Base-by-base conservation (phyloP, 37 sponge, comb jelly and placozoan genomes). In the Ianthella basta region DNA sequence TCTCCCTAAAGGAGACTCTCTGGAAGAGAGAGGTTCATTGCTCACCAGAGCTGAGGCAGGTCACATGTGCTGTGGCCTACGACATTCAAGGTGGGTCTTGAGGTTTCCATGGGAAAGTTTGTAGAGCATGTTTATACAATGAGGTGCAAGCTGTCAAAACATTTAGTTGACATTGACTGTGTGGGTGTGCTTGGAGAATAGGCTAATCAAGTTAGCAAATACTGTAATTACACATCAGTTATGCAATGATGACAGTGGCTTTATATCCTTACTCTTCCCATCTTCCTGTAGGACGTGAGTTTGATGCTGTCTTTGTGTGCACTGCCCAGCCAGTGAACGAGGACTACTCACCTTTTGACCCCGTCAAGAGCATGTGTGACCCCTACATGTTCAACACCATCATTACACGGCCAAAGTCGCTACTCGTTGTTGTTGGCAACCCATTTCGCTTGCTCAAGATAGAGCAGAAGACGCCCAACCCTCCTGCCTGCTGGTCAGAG, bases 371-470 rank as follows among this genome's bases (percentile, higher is more conserved):
- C 32, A 56, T 83, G 0, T 93, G 94, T 82, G 84, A 89, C 64
- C 85, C 73, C 23, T 74, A 35, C 68, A 86, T 93, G 0, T 93
- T 93, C 78, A 90, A 93, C 86, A 93, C 94, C 8, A 79, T 84
- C 34, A 60, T 93, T 29, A 93, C 94, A 44, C 35, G 94, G 0
- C 44, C 94, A 14, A 50, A 84, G 64, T 85, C 86, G 0, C 83
- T 93, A 1, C 78, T 93, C 0, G 79, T 93, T n/a, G 74, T n/a
- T 29, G 85, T 90, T 30, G 94, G 94, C 5, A 90, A 89, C 39
- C 94, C 94, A 54, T 79, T 61, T 21, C 18, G 68, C 13, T 72
- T 93, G 24, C 35, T 89, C 16, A 19, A 36, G 12, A 84, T 73
- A 37, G 93, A 75, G 54, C 78, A 50, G n/a, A 44, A 44, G 50